Evolutionary conservation across 2,888 invertebrate species (phyloP).

Genomic region (Gastrophysa polygoni): DNA sequence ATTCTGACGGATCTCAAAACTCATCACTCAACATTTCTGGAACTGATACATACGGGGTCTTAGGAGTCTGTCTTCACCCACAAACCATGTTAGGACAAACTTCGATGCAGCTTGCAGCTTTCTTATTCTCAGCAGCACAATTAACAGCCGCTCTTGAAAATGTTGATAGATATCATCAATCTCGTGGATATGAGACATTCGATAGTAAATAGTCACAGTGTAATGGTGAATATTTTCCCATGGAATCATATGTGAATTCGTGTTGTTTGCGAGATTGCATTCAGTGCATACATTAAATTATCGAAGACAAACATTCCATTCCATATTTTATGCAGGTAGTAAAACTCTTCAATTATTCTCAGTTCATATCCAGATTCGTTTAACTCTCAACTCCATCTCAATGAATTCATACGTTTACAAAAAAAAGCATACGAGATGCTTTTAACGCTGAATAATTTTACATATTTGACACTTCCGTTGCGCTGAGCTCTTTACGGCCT

Average conservation of each 20-base stretch:
- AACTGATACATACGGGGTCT: no score
- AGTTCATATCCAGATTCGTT: background rate
- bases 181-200: no score
- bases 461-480: slow-evolving; percentile 35
- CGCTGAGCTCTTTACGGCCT: slow-evolving; percentile 26
- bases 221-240: background rate
- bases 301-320: background rate
- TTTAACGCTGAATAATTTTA: slow-evolving; percentile 44
- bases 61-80: no score
- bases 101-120: no score
- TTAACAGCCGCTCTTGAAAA: no score
- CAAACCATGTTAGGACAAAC: no score
- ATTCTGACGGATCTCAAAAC: no score
- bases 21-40: no score
- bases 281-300: background rate
- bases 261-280: background rate
- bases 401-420: background rate
- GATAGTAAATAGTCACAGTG: no score
- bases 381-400: background rate
- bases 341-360: slow-evolving; percentile 1
- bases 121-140: no score
- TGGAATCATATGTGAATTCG: background rate
- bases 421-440: slow-evolving; percentile 30
- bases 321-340: background rate
- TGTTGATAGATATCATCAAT: no score